Conservation (phyloP, 2,113 vertebrate species). For the Pelecanus crispus region DNA sequence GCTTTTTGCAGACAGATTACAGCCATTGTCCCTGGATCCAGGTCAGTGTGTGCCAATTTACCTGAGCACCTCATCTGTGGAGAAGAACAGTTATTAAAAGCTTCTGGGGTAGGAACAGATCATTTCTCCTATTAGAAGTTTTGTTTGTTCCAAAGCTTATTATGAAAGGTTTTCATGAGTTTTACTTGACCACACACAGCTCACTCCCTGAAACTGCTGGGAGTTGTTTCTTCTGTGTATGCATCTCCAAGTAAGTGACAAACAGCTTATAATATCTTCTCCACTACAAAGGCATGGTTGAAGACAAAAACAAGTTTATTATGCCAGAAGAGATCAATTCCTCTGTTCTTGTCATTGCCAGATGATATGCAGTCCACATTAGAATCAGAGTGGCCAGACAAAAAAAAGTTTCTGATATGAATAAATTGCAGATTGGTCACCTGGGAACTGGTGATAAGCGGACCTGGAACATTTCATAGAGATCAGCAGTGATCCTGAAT, state of each 20-base stretch:
- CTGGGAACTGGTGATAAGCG: neutral
- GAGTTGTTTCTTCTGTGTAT: neutral
- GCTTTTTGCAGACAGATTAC: neutral
- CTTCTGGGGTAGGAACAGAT: neutral
- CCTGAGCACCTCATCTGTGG: neutral
- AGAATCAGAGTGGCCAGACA: neutral
- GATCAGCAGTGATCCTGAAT: neutral
- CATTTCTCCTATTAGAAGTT: conserved; percentile 11
- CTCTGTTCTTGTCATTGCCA: conserved; percentile 11
- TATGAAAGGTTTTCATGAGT: neutral
- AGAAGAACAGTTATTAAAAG: neutral
- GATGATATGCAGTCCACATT: neutral
- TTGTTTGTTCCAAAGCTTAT: neutral
- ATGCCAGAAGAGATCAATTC: neutral
- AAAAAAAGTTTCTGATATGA: neutral
- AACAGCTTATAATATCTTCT: neutral
- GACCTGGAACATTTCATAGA: neutral
- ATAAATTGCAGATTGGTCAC: neutral
- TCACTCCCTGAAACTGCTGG: neutral
- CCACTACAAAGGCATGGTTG: neutral
- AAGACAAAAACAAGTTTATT: conserved; percentile 40
- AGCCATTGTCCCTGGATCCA: neutral
- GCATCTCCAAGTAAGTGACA: neutral
- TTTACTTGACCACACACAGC: neutral
- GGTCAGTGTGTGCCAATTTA: neutral